Conservation (phyloP, 2,113 vertebrate genomes). For the Neomonachus schauinslandi region DNA sequence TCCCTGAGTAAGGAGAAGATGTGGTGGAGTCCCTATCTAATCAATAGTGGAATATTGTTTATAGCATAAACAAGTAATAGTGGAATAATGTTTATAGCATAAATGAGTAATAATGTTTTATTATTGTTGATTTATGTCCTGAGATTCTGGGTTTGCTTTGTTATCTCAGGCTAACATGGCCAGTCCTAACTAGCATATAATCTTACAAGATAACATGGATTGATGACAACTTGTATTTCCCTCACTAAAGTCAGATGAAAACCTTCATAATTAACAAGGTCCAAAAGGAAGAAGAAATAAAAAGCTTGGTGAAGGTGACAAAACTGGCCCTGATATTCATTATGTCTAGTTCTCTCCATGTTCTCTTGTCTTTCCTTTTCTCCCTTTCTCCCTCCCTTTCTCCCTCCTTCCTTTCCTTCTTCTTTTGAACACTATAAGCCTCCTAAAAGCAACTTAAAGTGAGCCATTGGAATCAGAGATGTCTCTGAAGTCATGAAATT, state of each 20-base stretch:
- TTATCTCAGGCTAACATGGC: not conserved
- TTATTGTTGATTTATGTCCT: not conserved
- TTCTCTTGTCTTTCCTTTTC: not conserved
- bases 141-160: not conserved
- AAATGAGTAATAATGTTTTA: not conserved
- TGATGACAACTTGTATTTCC: not conserved
- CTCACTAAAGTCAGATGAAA: not conserved
- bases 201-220: not conserved
- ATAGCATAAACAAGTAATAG: not conserved
- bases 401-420: accelerated
- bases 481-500: not conserved
- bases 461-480: constrained; percentile 17
- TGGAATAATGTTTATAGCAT: too few species aligned
- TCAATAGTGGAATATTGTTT: not conserved
- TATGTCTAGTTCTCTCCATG: not conserved
- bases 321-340: not conserved
- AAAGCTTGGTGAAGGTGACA: not conserved
- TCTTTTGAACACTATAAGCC: not conserved
- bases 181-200: not conserved
- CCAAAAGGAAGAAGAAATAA: not conserved
- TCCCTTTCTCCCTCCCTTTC: accelerated
- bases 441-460: constrained; percentile 25
- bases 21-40: not conserved
- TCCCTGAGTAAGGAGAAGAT: not conserved
- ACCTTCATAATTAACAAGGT: not conserved